phyloP scores from a whole-genome alignment of 2,888 invertebrate species.

The Thyatira batis region DNA sequence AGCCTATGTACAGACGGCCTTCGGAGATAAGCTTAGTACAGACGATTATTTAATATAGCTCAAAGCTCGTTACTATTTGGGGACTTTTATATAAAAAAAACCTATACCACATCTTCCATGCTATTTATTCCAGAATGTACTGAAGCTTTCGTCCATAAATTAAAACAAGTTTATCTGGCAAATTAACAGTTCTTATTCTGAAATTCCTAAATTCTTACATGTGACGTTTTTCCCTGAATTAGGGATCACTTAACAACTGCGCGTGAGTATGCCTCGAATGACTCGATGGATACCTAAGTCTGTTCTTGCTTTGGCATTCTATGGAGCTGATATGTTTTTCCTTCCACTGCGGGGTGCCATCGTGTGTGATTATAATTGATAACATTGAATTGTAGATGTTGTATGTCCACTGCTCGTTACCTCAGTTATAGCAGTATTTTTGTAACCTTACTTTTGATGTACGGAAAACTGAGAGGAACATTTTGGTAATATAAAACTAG shows the following conservation, averaged over 20 bases:
- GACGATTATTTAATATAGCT: not conserved
- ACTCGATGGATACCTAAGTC: not conserved
- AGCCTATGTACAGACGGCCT: not conserved
- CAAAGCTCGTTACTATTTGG: not conserved
- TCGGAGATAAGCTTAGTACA: not conserved
- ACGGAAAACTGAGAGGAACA: no score
- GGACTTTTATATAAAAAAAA: no score
- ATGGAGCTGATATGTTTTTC: conserved; percentile 49
- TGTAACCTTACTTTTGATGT: no score
- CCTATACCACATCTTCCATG: no score
- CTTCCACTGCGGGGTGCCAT: conserved; percentile 46
- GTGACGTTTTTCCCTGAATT: not conserved
- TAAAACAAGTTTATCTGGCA: not conserved
- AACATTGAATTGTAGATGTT: conserved; percentile 56
- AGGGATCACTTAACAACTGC: not conserved
- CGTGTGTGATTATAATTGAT: conserved; percentile 42
- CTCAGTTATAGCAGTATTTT: no score
- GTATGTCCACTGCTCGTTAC: not conserved
- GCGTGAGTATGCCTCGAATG: not conserved
- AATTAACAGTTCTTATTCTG: not conserved
- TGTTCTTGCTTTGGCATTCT: conserved; percentile 19
- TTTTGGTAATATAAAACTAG: no score
- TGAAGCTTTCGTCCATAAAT: not conserved
- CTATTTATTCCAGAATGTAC: not conserved
- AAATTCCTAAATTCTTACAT: not conserved